These are phyloP conservation scores for Eudemis profundana DNA, from an alignment of 2,888 invertebrate genomes.

Conservation along the genomic window DNA sequence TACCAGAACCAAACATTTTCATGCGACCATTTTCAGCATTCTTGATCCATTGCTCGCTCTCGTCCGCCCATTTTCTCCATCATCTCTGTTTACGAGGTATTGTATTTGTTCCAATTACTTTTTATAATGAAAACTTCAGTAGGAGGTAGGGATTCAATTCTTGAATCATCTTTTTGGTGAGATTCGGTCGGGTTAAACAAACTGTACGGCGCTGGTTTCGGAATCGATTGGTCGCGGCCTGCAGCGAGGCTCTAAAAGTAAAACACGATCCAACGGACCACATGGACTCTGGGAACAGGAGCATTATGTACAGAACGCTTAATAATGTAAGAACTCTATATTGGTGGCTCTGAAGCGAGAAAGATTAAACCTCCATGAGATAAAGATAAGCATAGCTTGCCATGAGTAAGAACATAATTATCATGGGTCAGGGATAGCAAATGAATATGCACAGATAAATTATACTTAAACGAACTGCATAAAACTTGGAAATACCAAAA, in stretches of 20 bases:
- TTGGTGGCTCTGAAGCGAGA: neutral
- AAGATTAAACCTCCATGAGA: neutral
- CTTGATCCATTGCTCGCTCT: conserved; percentile 54
- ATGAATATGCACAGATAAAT: too few relatives aligned
- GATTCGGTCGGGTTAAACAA: conserved; percentile 78
- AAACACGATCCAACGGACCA: conserved; percentile 50
- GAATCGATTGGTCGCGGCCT: conserved; percentile 75
- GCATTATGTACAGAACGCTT: conserved; percentile 21
- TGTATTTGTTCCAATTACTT: conserved; percentile 45
- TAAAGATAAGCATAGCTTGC: too few relatives aligned
- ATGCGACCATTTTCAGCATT: conserved; percentile 14
- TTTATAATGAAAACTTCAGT: conserved; percentile 36
- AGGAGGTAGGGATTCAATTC: conserved; percentile 71
- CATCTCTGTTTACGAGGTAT: conserved; percentile 47
- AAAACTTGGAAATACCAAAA: too few relatives aligned
- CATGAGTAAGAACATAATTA: too few relatives aligned
- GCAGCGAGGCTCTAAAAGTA: conserved; percentile 57
- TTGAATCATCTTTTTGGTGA: conserved; percentile 77
- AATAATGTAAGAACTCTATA: conserved; percentile 1
- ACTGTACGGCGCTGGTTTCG: conserved; percentile 67
- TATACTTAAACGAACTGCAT: too few relatives aligned
- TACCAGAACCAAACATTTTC: conserved; percentile 40
- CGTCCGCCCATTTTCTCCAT: neutral
- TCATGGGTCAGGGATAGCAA: too few relatives aligned
- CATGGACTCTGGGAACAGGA: conserved; percentile 41